Evolutionary conservation across 2,113 vertebrate genomes (phyloP), one percentile per base, ranked within the genome.

Genomic region (Apodemus speciosus): DNA sequence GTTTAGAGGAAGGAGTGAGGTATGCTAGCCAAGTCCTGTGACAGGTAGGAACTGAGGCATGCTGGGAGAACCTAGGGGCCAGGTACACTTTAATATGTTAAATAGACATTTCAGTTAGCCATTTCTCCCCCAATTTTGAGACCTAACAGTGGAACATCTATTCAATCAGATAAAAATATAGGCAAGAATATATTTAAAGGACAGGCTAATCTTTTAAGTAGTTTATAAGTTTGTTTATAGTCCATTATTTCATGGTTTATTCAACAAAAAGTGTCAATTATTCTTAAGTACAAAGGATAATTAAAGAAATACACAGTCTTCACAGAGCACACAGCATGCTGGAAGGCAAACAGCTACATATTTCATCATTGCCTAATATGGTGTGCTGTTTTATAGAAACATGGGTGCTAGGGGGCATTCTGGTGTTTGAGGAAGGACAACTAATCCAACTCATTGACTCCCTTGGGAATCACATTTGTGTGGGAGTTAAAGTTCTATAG

Each of bases 181-280:
- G 23, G 15, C 46, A 53, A 32, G 18, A 30, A 85, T 91, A 85
- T 46, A 64, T 11, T 60, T 40, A 90, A 68, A 53, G 58, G 18
- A 53, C 9, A 81, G 3, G 43, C 43, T 90, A 43, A 64, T 46
- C 40, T 66, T 38, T n/a, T 85, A 35, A 83, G 49, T 84, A 88
- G 75, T 72, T 93, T 62, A 49, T 46, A 71, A 79, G n/a, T 91
- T 53, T 68, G 30, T 86, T 68, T 93, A 30, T 69, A 88, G 49
- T 62, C 60, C 38, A 9, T 58, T 66, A 46, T 89, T 93, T 90
- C 15, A 56, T 60, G 56, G 88, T 68, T 89, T 43, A 49, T 43
- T 89, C 66, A 89, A 15, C 35, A 84, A 88, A 80, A 95, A 68
- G 35, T 10, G 32, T 83, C 77, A 75, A 95, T 46, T 81, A 51